Base-by-base conservation (phyloP, 1,140 invertebrate species). In the Cotesia glomerata region DNA sequence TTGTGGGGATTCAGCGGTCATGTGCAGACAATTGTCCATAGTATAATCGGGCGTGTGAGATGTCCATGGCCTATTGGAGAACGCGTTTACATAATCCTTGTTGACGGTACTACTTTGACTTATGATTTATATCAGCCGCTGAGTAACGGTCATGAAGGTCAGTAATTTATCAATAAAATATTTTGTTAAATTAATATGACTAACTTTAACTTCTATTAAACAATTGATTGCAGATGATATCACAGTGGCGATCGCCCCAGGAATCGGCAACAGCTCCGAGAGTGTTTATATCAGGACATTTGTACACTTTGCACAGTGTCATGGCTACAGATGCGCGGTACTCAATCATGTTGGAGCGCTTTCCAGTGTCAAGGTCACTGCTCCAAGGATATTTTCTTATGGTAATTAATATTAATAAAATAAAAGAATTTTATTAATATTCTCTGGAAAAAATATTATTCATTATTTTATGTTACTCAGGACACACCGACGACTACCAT, bases 1-100 rank as follows among this genome's bases (percentile, higher is more conserved):
- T 81, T 98, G 77, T 98, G 96, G 96, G 96, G 96, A 58, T 96
- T 95, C 80, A 97, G 94, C 85, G 96, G 96, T 4, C 96, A 98
- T 86, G 90, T 97, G 26, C 96, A 98, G 83, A 97, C 96, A 0
- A 93, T 97, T 56, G 85, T 97, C 14, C 96, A 97, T 87, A 97
- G 95, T 77, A 90, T 97, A 74, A 92, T 97, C 75, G 95, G 95
- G 2, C 90, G 95, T 62, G 92, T 95, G 8, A 91, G 92, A 62
- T 95, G 95, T 77, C 94, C 94, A 59, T 94, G 94, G 91, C 94
- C 94, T 0, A 92, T 93, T 76, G 95, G 95, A 26, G 91, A 94
- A 73, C 88, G 96, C 54, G 90, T 93, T 68, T 92, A 91, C 76
- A 86, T 96, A 5, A 85, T 87, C 9, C 88, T 97, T 67, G 80